Base-by-base conservation (phyloP, 2,888 invertebrate genomes). In the Myopa tessellatipennis region DNA sequence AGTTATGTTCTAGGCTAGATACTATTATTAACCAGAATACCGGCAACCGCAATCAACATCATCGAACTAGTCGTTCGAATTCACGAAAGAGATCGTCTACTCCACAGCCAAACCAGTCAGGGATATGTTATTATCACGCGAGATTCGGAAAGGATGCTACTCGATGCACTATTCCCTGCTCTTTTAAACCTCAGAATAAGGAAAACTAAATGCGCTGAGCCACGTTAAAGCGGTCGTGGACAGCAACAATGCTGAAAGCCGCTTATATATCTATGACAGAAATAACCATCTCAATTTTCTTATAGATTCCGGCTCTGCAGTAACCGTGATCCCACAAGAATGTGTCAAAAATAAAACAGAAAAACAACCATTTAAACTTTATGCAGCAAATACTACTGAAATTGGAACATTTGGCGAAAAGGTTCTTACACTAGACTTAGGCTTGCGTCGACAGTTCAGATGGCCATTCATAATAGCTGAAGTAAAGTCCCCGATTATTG, bases 111-210 rank as follows among this genome's bases (percentile, higher is more conserved):
- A 55, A 12, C 5, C 55, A 55, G 16, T 55, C 55, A 6, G 58
- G 34, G 34, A 34, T 72, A 7, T 72, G 50, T n/a, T 72, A 55
- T 34, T 55, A 72, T 36, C 72, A 52, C 58, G 36, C 26, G 34
- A 63, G 63, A 34, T 63, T 34, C n/a, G 63, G 26, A 18, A 69
- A 69, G 7, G 45, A 69, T 6, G 72, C 72, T 16, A 50, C 18
- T n/a, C 26, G 45, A 12, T 72, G 72, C 36, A 72, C 34, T 18
- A 50, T 45, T 34, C 72, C 73, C 18, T 73, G 73, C 61, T 38
- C 58, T 18, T 73, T 71, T 71, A 52, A 14, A 34, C 18, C 10
- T n/a, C 52, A 10, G 10, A 34, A 40, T n/a, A 45, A 67, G 36
- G 36, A 14, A 67, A 76, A 50, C 58, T 68, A 67, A 55, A 26